These are phyloP conservation scores for Resseliella maxima DNA, from an alignment of 2,888 invertebrate species.

Conservation along the genomic window DNA sequence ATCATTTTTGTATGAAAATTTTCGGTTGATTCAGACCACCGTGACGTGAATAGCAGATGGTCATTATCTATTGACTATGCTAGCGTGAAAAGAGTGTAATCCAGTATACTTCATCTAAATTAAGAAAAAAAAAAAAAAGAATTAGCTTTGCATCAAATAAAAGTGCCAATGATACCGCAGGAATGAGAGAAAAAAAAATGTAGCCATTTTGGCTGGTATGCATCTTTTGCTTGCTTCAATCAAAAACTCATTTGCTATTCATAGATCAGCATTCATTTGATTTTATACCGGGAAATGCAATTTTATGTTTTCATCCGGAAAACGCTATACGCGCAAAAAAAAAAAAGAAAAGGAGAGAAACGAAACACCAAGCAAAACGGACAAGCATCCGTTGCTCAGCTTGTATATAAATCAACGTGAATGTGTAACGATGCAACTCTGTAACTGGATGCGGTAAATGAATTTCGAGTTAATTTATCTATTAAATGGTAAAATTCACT, in stretches of 20 bases:
- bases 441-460: slow-evolving; percentile 7
- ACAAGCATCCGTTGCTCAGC: not conserved
- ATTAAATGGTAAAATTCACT: not conserved
- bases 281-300: slow-evolving; percentile 20
- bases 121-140: too few relatives aligned
- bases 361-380: not conserved
- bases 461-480: slow-evolving; percentile 1
- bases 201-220: not conserved
- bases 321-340: not conserved
- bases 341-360: not conserved
- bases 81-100: not conserved
- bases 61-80: slow-evolving; percentile 8
- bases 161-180: not conserved
- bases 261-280: slow-evolving; percentile 32
- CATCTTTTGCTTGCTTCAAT: not conserved
- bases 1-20: not conserved
- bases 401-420: not conserved
- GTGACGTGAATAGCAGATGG: not conserved
- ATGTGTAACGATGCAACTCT: not conserved
- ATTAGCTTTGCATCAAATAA: slow-evolving; percentile 6
- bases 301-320: slow-evolving; percentile 2
- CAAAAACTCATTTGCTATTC: slow-evolving; percentile 30
- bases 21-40: not conserved
- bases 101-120: not conserved
- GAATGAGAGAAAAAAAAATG: not conserved